Evolutionary conservation across 2,888 invertebrate genomes (phyloP).

Genomic region (Barypeithes pellucidus): DNA sequence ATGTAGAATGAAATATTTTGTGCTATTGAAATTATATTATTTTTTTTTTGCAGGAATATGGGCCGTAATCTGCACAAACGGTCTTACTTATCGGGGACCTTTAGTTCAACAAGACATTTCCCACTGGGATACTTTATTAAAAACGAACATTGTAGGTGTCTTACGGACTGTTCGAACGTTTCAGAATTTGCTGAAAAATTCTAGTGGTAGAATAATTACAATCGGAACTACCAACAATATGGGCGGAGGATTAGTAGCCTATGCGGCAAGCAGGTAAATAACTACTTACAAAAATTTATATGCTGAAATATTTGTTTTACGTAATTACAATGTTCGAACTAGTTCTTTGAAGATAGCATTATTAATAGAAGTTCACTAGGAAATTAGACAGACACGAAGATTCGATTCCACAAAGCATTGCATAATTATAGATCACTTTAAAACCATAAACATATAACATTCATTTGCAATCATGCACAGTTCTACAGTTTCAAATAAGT

Average conservation of each 20-base stretch:
- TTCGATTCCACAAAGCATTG: no score
- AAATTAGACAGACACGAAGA: no score
- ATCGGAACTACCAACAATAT: conserved; percentile 75
- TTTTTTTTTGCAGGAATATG: conserved; percentile 77
- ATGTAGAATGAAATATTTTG: no score
- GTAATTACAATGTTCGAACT: no score
- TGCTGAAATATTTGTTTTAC: no score
- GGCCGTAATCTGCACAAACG: conserved; percentile 89
- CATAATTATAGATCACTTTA: no score
- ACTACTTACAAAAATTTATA: no score
- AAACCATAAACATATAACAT: no score
- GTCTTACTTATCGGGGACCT: conserved; percentile 81
- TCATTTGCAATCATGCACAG: no score
- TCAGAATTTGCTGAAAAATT: conserved; percentile 79
- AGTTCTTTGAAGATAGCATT: no score
- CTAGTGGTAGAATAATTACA: conserved; percentile 81
- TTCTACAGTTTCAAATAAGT: no score
- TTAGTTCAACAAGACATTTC: conserved; percentile 80
- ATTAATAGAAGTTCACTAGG: no score
- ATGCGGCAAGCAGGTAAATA: conserved; percentile 68
- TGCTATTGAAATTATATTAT: not conserved
- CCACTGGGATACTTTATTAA: conserved; percentile 81
- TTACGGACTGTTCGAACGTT: conserved; percentile 84
- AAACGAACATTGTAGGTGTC: conserved; percentile 82
- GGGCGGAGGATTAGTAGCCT: conserved; percentile 74